Base-by-base conservation (phyloP, 2,797 vertebrate species). In the Hypotaenidia philippensis region DNA sequence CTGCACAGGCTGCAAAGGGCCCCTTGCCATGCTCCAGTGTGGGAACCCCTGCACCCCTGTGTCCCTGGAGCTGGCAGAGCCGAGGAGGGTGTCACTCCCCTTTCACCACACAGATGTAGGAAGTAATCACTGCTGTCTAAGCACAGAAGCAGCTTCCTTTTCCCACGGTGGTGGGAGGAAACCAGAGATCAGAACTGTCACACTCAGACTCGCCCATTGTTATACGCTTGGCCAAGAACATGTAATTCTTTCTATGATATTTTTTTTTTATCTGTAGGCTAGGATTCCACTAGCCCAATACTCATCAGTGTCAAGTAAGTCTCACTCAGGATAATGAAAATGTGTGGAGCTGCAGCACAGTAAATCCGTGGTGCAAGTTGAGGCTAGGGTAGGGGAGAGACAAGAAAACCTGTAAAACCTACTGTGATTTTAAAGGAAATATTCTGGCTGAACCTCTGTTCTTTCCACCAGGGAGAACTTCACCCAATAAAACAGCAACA, bases 101-200 rank as follows among this genome's bases (percentile, higher is more conserved):
- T 76, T 53, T 56, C 84, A 40, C 59, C 83, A 56, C 74, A 27
- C 68, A 44, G 59, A 77, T 27, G 41, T 18, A 65, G 85, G 76
- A 69, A 95, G 91, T 40, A 81, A 57, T 83, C 4, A 0, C 72
- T 71, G 79, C 90, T 86, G 72, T 66, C 69, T 75, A 83, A 86
- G 90, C 90, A 82, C 47, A 61, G 90, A 64, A 69, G 17, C 80
- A 40, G 86, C 80, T 95, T 93, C 94, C 95, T 91, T 93, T 93
- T 95, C 94, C 93, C 94, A 95, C 63, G 49, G 77, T 76, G 77
- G n/a, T 86, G 41, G 60, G 78, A 94, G 91, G 93, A 89, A 95
- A 91, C 45, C 81, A 69, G 85, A 77, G 64, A 87, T 45, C 74
- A 77, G 40, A 89, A 90, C 66, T 72, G 77, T 86, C 74, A 61